phyloP scores from a whole-genome alignment of 35 echinoderm and acorn worm species.

The Nesometra sesokonis region DNA sequence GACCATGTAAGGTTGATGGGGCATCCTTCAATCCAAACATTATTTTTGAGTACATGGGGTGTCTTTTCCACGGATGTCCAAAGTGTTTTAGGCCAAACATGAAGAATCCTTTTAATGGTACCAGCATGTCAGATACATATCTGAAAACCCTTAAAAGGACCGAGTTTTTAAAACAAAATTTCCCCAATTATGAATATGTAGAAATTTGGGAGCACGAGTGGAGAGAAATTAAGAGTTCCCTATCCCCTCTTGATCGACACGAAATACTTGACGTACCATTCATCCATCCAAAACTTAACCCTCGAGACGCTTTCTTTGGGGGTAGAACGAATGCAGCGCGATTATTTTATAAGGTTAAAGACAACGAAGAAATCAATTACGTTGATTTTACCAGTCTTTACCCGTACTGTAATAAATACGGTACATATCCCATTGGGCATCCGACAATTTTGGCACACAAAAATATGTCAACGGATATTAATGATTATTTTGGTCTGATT shows the following conservation, averaged over 20 bases:
- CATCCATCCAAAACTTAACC: slow-evolving; percentile 1
- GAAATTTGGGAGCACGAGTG: slow-evolving; percentile 7
- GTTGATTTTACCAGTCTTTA: slow-evolving; percentile 19
- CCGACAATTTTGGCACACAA: background rate
- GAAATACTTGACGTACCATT: background rate
- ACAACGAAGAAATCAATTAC: background rate
- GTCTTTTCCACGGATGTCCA: background rate
- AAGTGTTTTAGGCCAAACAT: background rate
- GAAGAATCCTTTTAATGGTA: background rate
- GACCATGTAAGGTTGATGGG: background rate
- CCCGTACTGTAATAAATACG: slow-evolving; percentile 27
- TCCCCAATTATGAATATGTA: slow-evolving; percentile 1
- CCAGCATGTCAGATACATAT: background rate
- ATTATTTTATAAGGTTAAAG: slow-evolving; percentile 14
- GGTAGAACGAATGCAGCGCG: slow-evolving; percentile 13
- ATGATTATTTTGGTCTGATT: background rate
- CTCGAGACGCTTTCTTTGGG: slow-evolving; percentile 16
- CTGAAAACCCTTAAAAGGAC: background rate
- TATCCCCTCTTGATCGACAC: background rate
- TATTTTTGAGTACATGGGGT: no score
- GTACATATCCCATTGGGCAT: slow-evolving; percentile 17
- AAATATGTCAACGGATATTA: no score
- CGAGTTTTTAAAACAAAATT: background rate
- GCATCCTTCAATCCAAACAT: background rate
- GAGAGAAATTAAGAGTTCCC: background rate